Percentiles rank a stretch among this genome's conserved stretches.
phyloP scores from a whole-genome alignment of 2,888 invertebrate genomes.

The Diloba caeruleocephala region DNA sequence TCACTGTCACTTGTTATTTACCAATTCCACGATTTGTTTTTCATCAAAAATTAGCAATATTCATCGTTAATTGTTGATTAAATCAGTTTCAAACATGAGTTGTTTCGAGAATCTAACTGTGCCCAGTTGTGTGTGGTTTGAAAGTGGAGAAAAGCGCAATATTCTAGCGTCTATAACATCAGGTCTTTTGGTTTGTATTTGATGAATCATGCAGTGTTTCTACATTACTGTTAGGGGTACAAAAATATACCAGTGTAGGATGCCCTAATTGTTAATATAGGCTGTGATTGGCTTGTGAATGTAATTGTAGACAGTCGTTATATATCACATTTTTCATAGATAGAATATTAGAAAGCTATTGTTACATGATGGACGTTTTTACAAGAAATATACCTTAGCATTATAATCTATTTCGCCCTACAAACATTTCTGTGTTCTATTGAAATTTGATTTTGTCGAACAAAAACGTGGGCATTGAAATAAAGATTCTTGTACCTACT shows the following conservation, averaged over 20 bases:
- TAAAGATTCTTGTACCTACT: too few relatives aligned
- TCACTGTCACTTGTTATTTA: constrained; percentile 45
- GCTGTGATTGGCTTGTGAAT: background rate
- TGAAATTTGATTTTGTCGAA: too few relatives aligned
- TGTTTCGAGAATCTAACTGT: constrained; percentile 93
- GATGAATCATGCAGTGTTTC: constrained; percentile 68
- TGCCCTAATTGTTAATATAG: background rate
- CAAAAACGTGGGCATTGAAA: too few relatives aligned
- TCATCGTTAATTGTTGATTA: constrained; percentile 18
- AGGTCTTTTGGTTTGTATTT: constrained; percentile 94
- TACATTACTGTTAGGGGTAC: constrained; percentile 15
- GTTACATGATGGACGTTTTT: too few relatives aligned
- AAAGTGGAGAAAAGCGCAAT: constrained; percentile 95
- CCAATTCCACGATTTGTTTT: constrained; percentile 40
- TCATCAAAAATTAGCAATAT: constrained; percentile 30
- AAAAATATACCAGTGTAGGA: background rate
- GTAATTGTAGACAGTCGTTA: too few relatives aligned
- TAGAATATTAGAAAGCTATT: too few relatives aligned
- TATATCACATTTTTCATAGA: too few relatives aligned
- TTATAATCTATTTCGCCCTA: too few relatives aligned
- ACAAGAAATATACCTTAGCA: too few relatives aligned
- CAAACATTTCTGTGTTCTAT: too few relatives aligned
- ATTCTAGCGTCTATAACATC: constrained; percentile 95
- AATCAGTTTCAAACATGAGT: constrained; percentile 78
- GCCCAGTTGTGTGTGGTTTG: constrained; percentile 95